Base-by-base conservation (phyloP, 2,797 vertebrate species). In the Psittacula derbiana region DNA sequence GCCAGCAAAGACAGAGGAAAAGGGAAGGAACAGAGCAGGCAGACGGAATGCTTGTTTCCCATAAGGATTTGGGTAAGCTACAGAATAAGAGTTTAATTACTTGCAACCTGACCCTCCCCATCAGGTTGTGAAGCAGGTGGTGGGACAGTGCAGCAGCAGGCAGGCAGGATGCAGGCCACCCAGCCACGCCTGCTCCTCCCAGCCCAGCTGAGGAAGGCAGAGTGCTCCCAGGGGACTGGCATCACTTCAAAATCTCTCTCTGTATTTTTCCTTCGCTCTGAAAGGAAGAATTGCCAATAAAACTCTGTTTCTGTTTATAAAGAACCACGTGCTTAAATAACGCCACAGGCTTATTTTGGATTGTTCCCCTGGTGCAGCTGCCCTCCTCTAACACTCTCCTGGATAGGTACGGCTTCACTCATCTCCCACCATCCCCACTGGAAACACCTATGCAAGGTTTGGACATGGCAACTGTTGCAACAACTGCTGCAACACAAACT, bases 191-290 rank as follows among this genome's bases (percentile, higher is more conserved):
- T 5, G 3, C 38, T 61, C 46, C 80, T 66, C 76, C 85, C 93
- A 92, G 83, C 90, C 78, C 52, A 31, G 67, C 79, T 86, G 82
- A 86, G 60, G 81, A 93, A 76, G 55, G 92, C 71, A 84, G 88
- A 83, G 93, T 10, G n/a, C 57, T 92, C 52, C 80, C 79, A 66
- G 44, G 28, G 62, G 43, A 60, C 14, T 33, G 69, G 40, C 28
- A 46, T 18, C 31, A 16, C 41, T 80, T 76, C 84, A 71, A 25
- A 76, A 64, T 0, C 44, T 40, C 31, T 87, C 88, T 90, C 33
- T 43, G 53, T 33, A 66, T 40, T 67, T 95, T 78, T 43, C 44
- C 80, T 91, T 95, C 53, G 18, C 82, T 89, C 85, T 40, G 30
- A 62, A 80, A 67, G 40, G 80, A 65, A 23, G 61, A 20, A 49